phyloP scores from a whole-genome alignment of 2,113 vertebrate genomes.

The Ochotona curzoniae region DNA sequence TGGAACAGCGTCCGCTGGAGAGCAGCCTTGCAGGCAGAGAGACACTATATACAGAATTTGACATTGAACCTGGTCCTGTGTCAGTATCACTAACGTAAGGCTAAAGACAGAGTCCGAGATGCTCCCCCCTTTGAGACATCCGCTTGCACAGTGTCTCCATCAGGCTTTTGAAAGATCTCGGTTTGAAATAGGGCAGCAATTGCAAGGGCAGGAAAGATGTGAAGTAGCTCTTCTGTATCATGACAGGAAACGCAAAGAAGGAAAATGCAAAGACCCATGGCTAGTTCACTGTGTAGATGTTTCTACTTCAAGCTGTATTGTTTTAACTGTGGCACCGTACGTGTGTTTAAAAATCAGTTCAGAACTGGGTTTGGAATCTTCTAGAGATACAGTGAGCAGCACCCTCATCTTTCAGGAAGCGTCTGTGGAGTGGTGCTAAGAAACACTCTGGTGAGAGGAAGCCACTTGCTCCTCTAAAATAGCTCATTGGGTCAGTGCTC shows the following conservation, averaged over 20 bases:
- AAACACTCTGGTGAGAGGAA: not conserved
- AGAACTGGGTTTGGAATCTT: constrained; percentile 6
- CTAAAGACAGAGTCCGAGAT: not conserved
- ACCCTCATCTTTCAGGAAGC: not conserved
- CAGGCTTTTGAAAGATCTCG: constrained; percentile 1
- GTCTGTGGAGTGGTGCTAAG: not conserved
- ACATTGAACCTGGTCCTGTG: not conserved
- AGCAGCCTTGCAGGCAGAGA: not conserved
- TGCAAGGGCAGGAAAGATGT: not conserved
- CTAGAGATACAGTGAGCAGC: not conserved
- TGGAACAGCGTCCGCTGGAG: constrained; percentile 12
- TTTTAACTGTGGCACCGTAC: not conserved
- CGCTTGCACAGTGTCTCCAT: not conserved
- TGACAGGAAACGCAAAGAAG: not conserved
- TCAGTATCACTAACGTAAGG: not conserved
- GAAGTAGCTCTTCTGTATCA: not conserved
- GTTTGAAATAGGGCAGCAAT: constrained; percentile 33
- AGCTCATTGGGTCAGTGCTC: not conserved
- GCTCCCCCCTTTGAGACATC: not conserved
- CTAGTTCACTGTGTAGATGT: not conserved
- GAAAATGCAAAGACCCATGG: not conserved
- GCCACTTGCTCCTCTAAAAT: not conserved
- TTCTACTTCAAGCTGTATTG: not conserved
- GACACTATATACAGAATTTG: not conserved
- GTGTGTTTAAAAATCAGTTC: not conserved